phyloP scores from a whole-genome alignment of 1,140 invertebrate species.

The Anadara kagoshimensis region DNA sequence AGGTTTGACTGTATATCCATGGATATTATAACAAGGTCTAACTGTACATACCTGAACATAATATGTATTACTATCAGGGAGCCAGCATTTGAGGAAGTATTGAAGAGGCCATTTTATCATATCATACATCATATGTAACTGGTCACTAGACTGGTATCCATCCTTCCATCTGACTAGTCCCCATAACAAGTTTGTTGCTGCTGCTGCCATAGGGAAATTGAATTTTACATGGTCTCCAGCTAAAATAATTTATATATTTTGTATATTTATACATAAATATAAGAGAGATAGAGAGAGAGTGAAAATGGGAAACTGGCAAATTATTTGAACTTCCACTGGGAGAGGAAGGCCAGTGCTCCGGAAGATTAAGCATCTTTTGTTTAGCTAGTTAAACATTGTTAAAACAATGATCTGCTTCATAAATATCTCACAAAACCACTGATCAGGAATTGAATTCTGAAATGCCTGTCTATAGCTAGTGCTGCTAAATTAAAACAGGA shows the following conservation, averaged over 20 bases:
- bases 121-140: conserved; percentile 74
- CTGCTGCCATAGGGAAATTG: conserved; percentile 80
- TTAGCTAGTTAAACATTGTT: too few relatives aligned
- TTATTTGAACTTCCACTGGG: too few relatives aligned
- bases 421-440: too few relatives aligned
- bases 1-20: too few relatives aligned
- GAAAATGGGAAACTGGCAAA: too few relatives aligned
- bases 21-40: too few relatives aligned
- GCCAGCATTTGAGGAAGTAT: conserved; percentile 78
- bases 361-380: too few relatives aligned
- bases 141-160: conserved; percentile 74
- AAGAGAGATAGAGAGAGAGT: background rate
- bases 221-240: conserved; percentile 82
- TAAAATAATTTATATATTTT: conserved; percentile 60
- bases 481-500: too few relatives aligned
- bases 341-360: too few relatives aligned
- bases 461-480: too few relatives aligned
- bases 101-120: conserved; percentile 77
- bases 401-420: too few relatives aligned
- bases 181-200: conserved; percentile 79
- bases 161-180: conserved; percentile 77
- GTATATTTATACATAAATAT: background rate
- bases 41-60: conserved; percentile 48
- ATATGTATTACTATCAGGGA: conserved; percentile 25
- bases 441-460: too few relatives aligned